These are phyloP conservation scores for Trichonephila inaurata DNA, from an alignment of 1,140 invertebrate species.

Conservation along the genomic window DNA sequence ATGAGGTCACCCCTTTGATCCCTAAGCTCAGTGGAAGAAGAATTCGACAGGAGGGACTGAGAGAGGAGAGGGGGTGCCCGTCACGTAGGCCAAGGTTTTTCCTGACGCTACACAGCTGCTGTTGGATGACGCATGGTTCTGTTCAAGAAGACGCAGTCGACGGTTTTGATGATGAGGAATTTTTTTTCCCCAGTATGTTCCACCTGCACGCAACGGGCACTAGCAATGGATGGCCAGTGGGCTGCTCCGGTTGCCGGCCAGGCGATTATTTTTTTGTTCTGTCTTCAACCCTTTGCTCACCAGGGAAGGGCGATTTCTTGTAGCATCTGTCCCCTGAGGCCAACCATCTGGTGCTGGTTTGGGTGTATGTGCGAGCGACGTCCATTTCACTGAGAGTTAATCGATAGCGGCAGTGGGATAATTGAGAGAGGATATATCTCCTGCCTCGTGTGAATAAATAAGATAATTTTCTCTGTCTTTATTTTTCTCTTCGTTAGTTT, in stretches of 20 bases:
- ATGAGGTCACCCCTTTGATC: constrained; percentile 66
- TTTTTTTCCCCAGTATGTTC: constrained; percentile 27
- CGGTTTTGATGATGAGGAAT: constrained; percentile 13
- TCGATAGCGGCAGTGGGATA: constrained; percentile 44
- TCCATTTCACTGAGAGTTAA: constrained; percentile 27
- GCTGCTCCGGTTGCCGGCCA: constrained; percentile 33
- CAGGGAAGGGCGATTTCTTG: constrained; percentile 14
- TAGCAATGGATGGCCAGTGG: constrained; percentile 47
- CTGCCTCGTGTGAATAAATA: constrained; percentile 26
- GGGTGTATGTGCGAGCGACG: constrained; percentile 33
- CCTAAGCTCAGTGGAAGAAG: constrained; percentile 37
- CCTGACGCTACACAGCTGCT: constrained; percentile 47
- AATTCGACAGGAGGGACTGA: background rate
- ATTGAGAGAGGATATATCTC: constrained; percentile 53
- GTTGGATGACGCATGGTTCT: background rate
- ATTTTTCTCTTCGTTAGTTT: background rate
- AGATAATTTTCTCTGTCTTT: constrained; percentile 26
- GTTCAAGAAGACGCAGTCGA: constrained; percentile 46
- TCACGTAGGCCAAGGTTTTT: constrained; percentile 65
- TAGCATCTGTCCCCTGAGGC: constrained; percentile 52
- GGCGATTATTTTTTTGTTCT: constrained; percentile 4
- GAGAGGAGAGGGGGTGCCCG: background rate
- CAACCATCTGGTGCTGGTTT: constrained; percentile 36
- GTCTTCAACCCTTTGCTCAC: constrained; percentile 44
- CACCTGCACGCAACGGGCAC: constrained; percentile 50